Evolutionary conservation across 2,797 vertebrate genomes (phyloP).

Genomic region (Hemibagrus guttatus): DNA sequence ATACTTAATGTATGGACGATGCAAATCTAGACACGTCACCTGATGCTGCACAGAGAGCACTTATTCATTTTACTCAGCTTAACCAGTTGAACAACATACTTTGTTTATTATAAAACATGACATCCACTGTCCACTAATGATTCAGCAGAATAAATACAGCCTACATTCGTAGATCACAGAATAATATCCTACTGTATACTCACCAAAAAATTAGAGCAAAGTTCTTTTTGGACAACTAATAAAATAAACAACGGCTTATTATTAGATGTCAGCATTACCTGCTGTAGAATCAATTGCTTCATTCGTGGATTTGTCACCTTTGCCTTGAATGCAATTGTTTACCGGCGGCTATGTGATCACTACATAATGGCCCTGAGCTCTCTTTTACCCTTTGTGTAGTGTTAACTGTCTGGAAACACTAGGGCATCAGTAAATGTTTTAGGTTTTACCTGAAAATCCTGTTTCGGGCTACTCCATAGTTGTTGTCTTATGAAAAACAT

Average conservation of each 20-base stretch:
- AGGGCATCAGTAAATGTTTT: constrained; percentile 38
- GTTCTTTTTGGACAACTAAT: background rate
- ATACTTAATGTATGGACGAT: background rate
- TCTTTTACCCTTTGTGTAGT: constrained; percentile 14
- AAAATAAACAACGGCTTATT: background rate
- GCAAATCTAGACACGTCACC: background rate
- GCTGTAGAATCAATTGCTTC: constrained; percentile 1
- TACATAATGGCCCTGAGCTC: background rate
- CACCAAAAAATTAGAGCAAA: background rate
- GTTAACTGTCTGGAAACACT: constrained; percentile 36
- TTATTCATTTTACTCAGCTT: background rate
- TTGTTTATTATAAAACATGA: background rate
- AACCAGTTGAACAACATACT: constrained; percentile 7
- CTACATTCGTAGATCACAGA: background rate
- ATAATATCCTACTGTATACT: background rate
- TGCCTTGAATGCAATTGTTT: background rate
- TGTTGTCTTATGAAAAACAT: constrained; percentile 71
- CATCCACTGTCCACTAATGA: background rate
- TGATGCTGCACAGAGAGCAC: background rate
- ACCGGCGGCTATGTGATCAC: background rate
- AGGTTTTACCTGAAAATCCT: constrained; percentile 50
- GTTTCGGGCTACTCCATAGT: constrained; percentile 29
- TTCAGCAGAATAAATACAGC: background rate
- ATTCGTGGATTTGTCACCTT: constrained; percentile 4
- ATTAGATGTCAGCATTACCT: constrained; percentile 37